These are phyloP conservation scores for Ibidorhyncha struthersii DNA, from an alignment of 2,113 vertebrate species.

Conservation along the genomic window DNA sequence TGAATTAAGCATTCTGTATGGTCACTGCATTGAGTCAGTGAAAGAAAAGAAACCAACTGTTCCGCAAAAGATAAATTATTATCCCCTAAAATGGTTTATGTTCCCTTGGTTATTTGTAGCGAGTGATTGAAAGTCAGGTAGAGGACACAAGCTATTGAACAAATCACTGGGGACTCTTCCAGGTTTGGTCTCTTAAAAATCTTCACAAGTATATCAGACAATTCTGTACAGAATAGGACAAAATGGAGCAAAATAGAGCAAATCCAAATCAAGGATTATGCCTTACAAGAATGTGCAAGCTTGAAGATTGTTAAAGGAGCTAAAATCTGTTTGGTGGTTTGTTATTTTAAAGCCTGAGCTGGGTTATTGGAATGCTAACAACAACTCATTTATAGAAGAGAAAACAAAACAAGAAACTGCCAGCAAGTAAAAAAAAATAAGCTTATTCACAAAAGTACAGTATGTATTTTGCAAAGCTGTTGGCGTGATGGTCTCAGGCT, in stretches of 20 bases:
- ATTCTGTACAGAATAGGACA: not conserved
- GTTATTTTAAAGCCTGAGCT: not conserved
- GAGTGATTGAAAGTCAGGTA: slow-evolving; percentile 68
- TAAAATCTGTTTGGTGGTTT: not conserved
- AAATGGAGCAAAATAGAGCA: not conserved
- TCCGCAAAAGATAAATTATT: slow-evolving; percentile 60
- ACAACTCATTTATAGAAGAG: not conserved
- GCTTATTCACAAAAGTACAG: not conserved
- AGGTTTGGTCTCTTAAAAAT: slow-evolving; percentile 50
- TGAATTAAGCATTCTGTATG: slow-evolving; percentile 67
- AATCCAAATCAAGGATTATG: slow-evolving; percentile 21
- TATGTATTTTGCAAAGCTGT: not conserved
- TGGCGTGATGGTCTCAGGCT: not conserved
- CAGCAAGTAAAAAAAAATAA: not conserved
- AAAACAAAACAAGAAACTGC: not conserved
- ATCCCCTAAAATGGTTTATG: slow-evolving; percentile 66
- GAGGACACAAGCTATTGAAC: slow-evolving; percentile 64
- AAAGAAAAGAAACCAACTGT: slow-evolving; percentile 52
- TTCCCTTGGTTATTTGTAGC: slow-evolving; percentile 48
- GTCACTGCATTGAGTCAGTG: slow-evolving; percentile 28
- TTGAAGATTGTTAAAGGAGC: not conserved
- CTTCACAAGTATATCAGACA: slow-evolving; percentile 11
- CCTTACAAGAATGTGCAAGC: not conserved
- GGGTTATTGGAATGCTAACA: not conserved
- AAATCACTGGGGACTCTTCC: slow-evolving; percentile 45